Conservation (phyloP, 1,140 invertebrate genomes). For the Orussus abietinus region DNA sequence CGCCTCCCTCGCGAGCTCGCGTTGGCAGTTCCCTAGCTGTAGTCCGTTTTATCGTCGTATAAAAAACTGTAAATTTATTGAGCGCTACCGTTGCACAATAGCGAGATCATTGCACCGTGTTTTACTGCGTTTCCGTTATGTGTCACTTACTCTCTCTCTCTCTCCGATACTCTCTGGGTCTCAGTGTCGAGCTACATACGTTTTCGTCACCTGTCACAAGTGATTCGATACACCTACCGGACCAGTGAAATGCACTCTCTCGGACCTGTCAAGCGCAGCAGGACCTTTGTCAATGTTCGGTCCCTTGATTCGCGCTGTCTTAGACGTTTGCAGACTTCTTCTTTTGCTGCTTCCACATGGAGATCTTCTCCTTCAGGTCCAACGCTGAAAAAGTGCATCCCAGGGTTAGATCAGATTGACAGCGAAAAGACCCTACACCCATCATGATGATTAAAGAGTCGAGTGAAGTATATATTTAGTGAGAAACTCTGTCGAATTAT, state of each 20-base stretch:
- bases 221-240: slow-evolving; percentile 18
- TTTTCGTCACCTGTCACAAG: not conserved
- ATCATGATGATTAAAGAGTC: slow-evolving; percentile 1
- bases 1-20: not conserved
- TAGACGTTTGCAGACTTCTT: slow-evolving; percentile 49
- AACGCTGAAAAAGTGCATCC: slow-evolving; percentile 55
- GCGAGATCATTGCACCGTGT: slow-evolving; percentile 42
- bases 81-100: slow-evolving; percentile 41
- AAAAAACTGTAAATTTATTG: slow-evolving; percentile 48
- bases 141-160: not conserved
- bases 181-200: slow-evolving; percentile 5
- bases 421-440: not conserved
- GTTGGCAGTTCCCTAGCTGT: slow-evolving; percentile 27
- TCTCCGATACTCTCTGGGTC: not conserved
- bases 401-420: slow-evolving; percentile 5
- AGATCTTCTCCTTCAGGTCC: slow-evolving; percentile 75
- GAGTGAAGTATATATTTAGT: slow-evolving; percentile 4
- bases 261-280: slow-evolving; percentile 10
- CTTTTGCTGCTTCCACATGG: slow-evolving; percentile 73
- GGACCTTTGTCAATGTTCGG: slow-evolving; percentile 11
- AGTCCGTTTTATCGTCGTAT: slow-evolving; percentile 37
- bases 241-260: slow-evolving; percentile 21
- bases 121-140: not conserved
- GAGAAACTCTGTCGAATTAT: slow-evolving; percentile 6
- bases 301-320: slow-evolving; percentile 19